Evolutionary conservation across 1,140 invertebrate genomes (phyloP).

Genomic region (Cyclargus thomasi): DNA sequence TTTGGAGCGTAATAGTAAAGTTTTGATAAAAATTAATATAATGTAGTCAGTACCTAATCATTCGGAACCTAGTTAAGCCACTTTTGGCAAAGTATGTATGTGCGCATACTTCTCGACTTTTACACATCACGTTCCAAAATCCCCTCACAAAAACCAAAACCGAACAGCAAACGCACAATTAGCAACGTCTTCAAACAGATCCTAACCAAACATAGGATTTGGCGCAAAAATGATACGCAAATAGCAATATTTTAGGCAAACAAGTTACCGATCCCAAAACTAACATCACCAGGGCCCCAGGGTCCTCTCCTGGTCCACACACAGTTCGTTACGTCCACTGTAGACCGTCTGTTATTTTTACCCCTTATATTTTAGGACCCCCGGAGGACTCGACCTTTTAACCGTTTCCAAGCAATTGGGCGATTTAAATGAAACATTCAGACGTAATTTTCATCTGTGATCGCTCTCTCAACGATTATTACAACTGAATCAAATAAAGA

Average conservation of each 20-base stretch:
- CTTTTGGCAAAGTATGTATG: no score
- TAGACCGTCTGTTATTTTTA: slow-evolving; percentile 70
- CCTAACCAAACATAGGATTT: slow-evolving; percentile 53
- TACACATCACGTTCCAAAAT: no score
- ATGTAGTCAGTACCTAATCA: no score
- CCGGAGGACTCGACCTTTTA: slow-evolving; percentile 51
- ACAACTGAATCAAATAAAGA: neutral
- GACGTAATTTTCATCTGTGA: slow-evolving; percentile 49
- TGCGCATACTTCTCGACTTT: no score
- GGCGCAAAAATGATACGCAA: slow-evolving; percentile 66
- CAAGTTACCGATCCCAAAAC: slow-evolving; percentile 64
- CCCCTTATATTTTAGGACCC: slow-evolving; percentile 68
- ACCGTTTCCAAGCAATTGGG: slow-evolving; percentile 60
- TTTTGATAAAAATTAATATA: no score
- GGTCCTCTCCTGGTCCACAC: slow-evolving; percentile 58
- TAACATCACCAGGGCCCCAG: slow-evolving; percentile 51
- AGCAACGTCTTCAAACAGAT: neutral
- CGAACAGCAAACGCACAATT: neutral
- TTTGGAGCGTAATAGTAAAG: no score
- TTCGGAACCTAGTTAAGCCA: no score
- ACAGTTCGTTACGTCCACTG: slow-evolving; percentile 60
- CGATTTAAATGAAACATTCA: slow-evolving; percentile 61
- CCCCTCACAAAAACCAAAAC: neutral
- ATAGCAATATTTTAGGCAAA: slow-evolving; percentile 70
- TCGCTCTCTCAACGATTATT: slow-evolving; percentile 26